phyloP scores from a whole-genome alignment of 2,888 invertebrate genomes.

The Drosophila pegasa region DNA sequence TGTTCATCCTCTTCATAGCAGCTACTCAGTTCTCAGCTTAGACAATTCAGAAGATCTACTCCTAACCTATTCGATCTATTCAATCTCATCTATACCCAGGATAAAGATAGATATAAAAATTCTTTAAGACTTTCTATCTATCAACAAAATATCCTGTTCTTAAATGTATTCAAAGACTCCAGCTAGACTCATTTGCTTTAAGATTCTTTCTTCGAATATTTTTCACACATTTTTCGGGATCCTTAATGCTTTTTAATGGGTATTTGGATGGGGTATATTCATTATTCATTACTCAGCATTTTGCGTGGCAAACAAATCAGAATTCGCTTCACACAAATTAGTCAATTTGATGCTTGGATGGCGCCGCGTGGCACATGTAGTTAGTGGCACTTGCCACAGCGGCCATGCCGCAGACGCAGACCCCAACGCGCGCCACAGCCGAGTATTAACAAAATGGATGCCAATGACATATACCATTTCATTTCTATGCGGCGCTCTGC shows the following conservation, averaged over 20 bases:
- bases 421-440: not conserved
- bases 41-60: too few species aligned
- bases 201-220: too few species aligned
- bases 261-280: conserved; percentile 84
- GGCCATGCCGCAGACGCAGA: not conserved
- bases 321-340: conserved; percentile 65
- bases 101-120: too few species aligned
- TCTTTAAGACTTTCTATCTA: too few species aligned
- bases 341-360: conserved; percentile 51
- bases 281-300: conserved; percentile 40
- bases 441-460: conserved; percentile 9
- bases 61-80: too few species aligned
- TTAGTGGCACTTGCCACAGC: conserved; percentile 8
- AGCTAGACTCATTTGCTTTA: not conserved
- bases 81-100: too few species aligned
- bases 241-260: conserved; percentile 1
- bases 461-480: conserved; percentile 12
- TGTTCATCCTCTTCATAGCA: too few species aligned
- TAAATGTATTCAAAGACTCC: not conserved
- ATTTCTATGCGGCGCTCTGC: conserved; percentile 5
- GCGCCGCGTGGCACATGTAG: conserved; percentile 17
- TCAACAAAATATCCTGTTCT: too few species aligned
- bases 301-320: conserved; percentile 48
- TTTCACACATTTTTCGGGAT: conserved; percentile 1
- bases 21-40: too few species aligned